These are phyloP conservation scores for Phortica okadai DNA, from an alignment of 2,888 invertebrate genomes.

Conservation along the genomic window DNA sequence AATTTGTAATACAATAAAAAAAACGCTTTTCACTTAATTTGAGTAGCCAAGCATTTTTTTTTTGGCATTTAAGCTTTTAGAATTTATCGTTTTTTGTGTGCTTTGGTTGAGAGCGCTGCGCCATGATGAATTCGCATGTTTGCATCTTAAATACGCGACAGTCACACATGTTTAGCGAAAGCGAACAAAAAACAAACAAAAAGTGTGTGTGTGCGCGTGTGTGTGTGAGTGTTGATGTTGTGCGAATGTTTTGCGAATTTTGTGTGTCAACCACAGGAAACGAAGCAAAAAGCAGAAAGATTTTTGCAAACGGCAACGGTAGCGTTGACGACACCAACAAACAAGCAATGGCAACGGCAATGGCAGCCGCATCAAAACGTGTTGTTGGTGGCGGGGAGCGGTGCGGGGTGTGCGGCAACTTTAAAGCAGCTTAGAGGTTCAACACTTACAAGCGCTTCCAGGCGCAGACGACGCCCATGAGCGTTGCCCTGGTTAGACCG, in stretches of 20 bases:
- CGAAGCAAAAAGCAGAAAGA: background rate
- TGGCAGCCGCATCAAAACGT: background rate
- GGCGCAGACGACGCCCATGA: background rate
- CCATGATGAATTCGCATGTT: background rate
- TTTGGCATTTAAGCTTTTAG: background rate
- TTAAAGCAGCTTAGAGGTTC: slow-evolving; percentile 6
- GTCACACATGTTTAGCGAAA: slow-evolving; percentile 25
- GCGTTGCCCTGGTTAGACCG: background rate
- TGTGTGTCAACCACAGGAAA: slow-evolving; percentile 22
- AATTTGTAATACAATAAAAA: too few species aligned
- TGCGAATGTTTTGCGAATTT: background rate
- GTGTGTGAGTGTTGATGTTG: background rate
- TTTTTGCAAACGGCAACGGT: background rate
- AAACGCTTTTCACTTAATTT: too few species aligned
- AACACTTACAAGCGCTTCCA: background rate
- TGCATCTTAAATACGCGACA: background rate
- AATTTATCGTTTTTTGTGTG: background rate
- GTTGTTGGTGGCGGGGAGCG: background rate
- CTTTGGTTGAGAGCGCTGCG: background rate
- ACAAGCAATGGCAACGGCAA: background rate
- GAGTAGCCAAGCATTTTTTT: background rate
- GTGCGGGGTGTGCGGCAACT: background rate
- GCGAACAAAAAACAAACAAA: slow-evolving; percentile 35
- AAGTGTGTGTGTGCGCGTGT: background rate
- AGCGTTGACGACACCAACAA: too few species aligned